These are phyloP conservation scores for Acinonyx jubatus DNA, from an alignment of 2,113 vertebrate species.

Conservation along the genomic window DNA sequence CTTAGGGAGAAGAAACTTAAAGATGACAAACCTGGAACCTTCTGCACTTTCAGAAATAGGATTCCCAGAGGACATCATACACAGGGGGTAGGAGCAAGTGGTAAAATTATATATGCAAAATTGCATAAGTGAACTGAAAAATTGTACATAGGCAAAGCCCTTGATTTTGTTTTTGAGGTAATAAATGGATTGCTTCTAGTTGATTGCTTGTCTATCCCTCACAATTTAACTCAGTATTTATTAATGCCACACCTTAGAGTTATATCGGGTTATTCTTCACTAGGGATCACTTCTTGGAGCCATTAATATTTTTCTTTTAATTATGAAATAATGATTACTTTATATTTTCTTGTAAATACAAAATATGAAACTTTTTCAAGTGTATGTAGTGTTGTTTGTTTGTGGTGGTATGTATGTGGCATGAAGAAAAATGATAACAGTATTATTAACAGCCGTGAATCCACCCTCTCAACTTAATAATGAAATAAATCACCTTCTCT, in stretches of 20 bases:
- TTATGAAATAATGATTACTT: not conserved
- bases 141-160: not conserved
- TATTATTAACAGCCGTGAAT: not conserved
- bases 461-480: not conserved
- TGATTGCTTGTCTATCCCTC: not conserved
- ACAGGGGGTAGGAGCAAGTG: not conserved
- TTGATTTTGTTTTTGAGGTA: not conserved
- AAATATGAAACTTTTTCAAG: not conserved
- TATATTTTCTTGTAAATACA: not conserved
- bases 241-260: not conserved
- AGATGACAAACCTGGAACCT: not conserved
- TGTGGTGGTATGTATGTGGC: not conserved
- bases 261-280: not conserved
- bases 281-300: not conserved
- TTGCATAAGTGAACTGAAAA: not conserved
- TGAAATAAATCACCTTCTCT: not conserved
- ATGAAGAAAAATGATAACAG: not conserved
- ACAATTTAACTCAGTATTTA: not conserved
- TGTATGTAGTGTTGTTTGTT: not conserved
- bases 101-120: not conserved
- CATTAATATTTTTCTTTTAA: not conserved
- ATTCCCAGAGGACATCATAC: not conserved
- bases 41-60: not conserved
- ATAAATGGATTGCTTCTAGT: not conserved
- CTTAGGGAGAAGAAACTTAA: not conserved